Conservation (phyloP, 2,888 invertebrate genomes). For the Philereme vetulata region DNA sequence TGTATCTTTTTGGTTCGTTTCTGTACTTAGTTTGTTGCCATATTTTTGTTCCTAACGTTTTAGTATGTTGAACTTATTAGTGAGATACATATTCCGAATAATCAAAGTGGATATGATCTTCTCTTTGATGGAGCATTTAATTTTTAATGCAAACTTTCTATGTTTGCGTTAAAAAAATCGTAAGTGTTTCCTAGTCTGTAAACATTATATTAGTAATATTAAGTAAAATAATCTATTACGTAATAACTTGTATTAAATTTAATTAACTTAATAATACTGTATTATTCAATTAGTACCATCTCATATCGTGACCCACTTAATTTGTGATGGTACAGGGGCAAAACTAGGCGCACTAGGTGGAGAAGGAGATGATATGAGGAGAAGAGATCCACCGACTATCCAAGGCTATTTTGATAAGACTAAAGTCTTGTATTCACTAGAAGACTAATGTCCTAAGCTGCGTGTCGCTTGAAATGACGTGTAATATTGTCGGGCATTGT, state of each 20-base stretch:
- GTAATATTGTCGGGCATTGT: no score
- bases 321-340: no score
- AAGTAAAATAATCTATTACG: not conserved
- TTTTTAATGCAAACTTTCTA: not conserved
- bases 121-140: not conserved
- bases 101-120: not conserved
- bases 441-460: no score
- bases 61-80: slow-evolving; percentile 10
- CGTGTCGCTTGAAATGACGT: no score
- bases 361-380: no score
- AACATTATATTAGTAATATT: slow-evolving; percentile 20
- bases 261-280: not conserved
- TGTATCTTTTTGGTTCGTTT: not conserved
- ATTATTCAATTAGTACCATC: no score
- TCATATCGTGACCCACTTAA: no score
- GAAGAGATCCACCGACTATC: no score
- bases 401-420: no score
- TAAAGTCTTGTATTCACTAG: no score
- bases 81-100: not conserved
- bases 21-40: not conserved
- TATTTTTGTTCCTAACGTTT: slow-evolving; percentile 10
- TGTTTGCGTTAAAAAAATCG: not conserved
- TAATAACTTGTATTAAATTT: not conserved
- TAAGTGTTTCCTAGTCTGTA: slow-evolving; percentile 52
- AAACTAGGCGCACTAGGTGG: no score